Evolutionary conservation across 2,888 invertebrate genomes (phyloP).

Genomic region (Apodemia mormo): DNA sequence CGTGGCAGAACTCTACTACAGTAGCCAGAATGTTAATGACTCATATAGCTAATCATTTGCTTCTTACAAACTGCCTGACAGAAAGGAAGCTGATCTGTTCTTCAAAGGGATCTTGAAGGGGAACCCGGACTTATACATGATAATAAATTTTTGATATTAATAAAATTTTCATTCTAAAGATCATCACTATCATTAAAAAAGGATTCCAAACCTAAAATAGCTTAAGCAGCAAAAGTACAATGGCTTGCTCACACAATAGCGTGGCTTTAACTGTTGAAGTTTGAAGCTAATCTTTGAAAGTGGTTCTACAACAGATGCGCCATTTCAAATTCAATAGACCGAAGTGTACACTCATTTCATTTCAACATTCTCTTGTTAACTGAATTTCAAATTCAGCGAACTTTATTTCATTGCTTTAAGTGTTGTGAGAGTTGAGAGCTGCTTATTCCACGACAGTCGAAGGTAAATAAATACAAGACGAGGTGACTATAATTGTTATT

Average conservation of each 20-base stretch:
- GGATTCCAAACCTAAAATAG: not conserved
- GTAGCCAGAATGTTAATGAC: no score
- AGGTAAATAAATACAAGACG: not conserved
- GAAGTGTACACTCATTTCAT: slow-evolving; percentile 7
- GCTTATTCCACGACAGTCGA: not conserved
- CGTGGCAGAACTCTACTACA: no score
- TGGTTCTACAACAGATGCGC: slow-evolving; percentile 4
- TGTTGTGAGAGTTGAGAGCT: not conserved
- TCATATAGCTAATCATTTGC: no score
- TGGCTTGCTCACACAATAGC: not conserved
- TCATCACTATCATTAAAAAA: not conserved
- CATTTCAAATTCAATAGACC: not conserved
- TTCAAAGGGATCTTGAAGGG: no score
- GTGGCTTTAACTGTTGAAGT: not conserved
- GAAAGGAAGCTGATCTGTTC: no score
- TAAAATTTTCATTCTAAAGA: not conserved
- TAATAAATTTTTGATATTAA: no score
- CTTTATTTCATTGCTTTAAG: slow-evolving; percentile 1
- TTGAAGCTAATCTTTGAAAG: slow-evolving; percentile 4
- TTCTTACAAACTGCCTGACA: no score
- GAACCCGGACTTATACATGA: no score
- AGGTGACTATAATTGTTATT: not conserved
- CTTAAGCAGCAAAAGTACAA: not conserved
- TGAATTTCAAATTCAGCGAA: slow-evolving; percentile 3
- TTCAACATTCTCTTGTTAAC: slow-evolving; percentile 9